Evolutionary conservation across 2,888 invertebrate genomes (phyloP).

Genomic region (Neria commutata): DNA sequence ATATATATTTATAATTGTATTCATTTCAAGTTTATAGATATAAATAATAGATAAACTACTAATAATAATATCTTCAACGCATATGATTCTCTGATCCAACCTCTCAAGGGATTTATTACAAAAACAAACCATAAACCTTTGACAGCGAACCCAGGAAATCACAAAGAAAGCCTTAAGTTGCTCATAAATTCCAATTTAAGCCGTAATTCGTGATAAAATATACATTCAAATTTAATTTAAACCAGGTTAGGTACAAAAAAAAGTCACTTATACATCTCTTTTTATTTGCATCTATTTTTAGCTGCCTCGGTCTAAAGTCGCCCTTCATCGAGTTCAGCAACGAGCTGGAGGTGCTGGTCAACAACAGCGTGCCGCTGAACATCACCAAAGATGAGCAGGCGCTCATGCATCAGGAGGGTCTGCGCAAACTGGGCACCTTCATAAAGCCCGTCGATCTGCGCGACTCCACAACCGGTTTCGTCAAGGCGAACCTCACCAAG

Average conservation of each 20-base stretch:
- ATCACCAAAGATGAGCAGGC: slow-evolving; percentile 61
- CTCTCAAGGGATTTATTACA: too few species aligned
- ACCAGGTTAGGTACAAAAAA: neutral
- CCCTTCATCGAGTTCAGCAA: slow-evolving; percentile 60
- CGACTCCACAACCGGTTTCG: slow-evolving; percentile 57
- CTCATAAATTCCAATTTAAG: too few species aligned
- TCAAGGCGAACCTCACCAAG: slow-evolving; percentile 58
- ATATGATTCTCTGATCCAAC: too few species aligned
- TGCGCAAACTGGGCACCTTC: slow-evolving; percentile 58
- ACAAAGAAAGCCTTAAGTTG: too few species aligned
- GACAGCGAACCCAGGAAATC: too few species aligned
- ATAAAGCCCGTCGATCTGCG: slow-evolving; percentile 60
- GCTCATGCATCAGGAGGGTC: slow-evolving; percentile 59
- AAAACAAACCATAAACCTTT: too few species aligned
- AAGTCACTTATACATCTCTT: slow-evolving; percentile 9
- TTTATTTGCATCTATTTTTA: slow-evolving; percentile 34
- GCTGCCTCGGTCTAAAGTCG: slow-evolving; percentile 59
- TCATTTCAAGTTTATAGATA: too few species aligned
- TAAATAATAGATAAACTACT: too few species aligned
- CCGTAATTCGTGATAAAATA: neutral
- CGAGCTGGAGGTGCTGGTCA: slow-evolving; percentile 57
- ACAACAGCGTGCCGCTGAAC: slow-evolving; percentile 59
- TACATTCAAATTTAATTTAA: neutral
- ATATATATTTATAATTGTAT: too few species aligned
- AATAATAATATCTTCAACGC: too few species aligned